Evolutionary conservation across 2,797 vertebrate genomes (phyloP), one percentile per base, ranked within the genome.

Genomic region (Mus spretus): DNA sequence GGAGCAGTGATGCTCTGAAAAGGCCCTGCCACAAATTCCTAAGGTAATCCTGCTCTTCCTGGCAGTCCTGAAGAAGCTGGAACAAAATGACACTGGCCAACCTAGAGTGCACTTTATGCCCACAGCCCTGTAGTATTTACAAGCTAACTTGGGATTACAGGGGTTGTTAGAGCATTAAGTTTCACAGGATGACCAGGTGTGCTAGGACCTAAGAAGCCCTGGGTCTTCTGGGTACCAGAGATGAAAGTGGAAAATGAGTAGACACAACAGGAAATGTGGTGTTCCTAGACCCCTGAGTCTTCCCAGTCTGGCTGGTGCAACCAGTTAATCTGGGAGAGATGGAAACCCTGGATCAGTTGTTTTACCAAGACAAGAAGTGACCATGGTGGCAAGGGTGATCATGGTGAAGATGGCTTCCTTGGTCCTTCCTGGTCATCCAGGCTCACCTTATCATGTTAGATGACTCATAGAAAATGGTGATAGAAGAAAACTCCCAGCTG

Each of bases 371-470:
- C 98, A 98, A 85, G 98, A 99, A 1, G 99, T 44, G 98, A 79
- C 84, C 89, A 98, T 84, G 99, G 99, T 94, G 75, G 98, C 96
- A 99, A 99, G 98, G 99, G 99, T 92, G 98, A 99, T 89, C 98
- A 98, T 84, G 99, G 99, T 98, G 98, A 99, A 98, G 98, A 44
- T 63, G 99, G 99, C 37, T 97, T 98, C 96, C 98, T 98, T 78
- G 98, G 99, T 13, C 53, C 95, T 67, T 98, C 98, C 98, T 70
- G 99, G 98, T 44, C 98, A 98, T 34, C 97, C 98, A 34, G 98
- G 98, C 26, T 98, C 98, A 22, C 97, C 98, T 77, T 99, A 98
- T 61, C 98, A 3, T 17, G 59, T 34, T 0, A 99, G 99, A 81
- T 63, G 97, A 44, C 75, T 98, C 31, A 24, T 95, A 98, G 99